Evolutionary conservation across 92 coral and sea anemone genomes (phyloP).

Genomic region (Zoanthus gigantus): DNA sequence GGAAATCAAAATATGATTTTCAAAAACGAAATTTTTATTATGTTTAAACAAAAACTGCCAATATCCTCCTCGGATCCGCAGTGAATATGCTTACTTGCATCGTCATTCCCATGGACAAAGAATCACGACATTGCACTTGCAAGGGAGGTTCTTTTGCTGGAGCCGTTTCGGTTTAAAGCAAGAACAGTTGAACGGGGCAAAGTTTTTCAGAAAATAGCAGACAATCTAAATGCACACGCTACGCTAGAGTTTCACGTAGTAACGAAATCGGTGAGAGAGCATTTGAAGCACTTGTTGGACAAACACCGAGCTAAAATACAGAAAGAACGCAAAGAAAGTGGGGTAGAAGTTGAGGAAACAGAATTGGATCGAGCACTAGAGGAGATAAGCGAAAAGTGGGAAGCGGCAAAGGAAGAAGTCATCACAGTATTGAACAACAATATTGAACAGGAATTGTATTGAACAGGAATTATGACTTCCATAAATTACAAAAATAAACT

Average conservation of each 20-base stretch:
- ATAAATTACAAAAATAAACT: too few relatives aligned
- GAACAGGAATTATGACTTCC: too few relatives aligned
- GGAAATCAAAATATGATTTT: too few relatives aligned
- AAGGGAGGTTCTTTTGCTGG: constrained; percentile 35
- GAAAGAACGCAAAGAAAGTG: constrained; percentile 41
- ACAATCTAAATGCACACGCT: constrained; percentile 29
- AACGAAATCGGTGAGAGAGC: constrained; percentile 35
- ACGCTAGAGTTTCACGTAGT: neutral
- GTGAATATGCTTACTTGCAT: too few relatives aligned
- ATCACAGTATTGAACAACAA: constrained; percentile 30
- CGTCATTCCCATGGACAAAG: too few relatives aligned
- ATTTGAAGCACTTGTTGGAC: neutral
- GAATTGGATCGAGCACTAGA: constrained; percentile 46
- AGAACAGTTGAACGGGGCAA: constrained; percentile 37
- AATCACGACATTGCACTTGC: too few relatives aligned
- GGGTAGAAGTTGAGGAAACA: constrained; percentile 41
- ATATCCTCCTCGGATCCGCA: too few relatives aligned
- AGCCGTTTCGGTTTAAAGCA: constrained; percentile 15
- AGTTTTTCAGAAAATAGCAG: constrained; percentile 34
- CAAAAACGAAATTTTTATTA: too few relatives aligned
- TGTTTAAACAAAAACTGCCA: too few relatives aligned
- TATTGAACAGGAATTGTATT: neutral
- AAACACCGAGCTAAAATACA: constrained; percentile 16
- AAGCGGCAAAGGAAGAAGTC: constrained; percentile 45
- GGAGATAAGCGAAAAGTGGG: constrained; percentile 51